A percentile compares a stretch with the other conserved stretches of the same genome.
Evolutionary conservation across 2,797 vertebrate species (phyloP).

Genomic region (Rhodeus uyekii): DNA sequence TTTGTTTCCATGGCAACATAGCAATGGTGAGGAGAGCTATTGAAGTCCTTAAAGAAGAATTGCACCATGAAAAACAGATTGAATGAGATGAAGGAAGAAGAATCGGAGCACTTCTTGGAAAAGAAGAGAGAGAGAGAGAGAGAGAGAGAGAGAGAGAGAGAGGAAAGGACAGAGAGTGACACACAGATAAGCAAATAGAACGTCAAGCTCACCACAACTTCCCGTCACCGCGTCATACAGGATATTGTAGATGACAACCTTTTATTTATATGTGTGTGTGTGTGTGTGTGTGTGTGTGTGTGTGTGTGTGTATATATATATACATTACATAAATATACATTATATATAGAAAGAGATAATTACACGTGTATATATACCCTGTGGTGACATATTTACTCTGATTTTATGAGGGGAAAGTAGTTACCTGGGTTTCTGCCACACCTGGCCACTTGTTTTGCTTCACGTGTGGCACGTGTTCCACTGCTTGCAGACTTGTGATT

Average conservation of each 20-base stretch:
- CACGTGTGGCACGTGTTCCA: slow-evolving; percentile 8
- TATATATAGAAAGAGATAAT: too few species aligned
- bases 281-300: too few species aligned
- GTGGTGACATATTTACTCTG: slow-evolving; percentile 20
- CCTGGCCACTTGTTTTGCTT: neutral
- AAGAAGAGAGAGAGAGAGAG: slow-evolving; percentile 28
- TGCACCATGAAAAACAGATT: slow-evolving; percentile 58
- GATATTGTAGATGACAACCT: slow-evolving; percentile 86
- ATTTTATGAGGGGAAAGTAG: slow-evolving; percentile 16
- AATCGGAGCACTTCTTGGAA: slow-evolving; percentile 31
- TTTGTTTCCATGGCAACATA: slow-evolving; percentile 79
- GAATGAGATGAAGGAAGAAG: slow-evolving; percentile 40
- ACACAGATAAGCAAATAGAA: slow-evolving; percentile 65
- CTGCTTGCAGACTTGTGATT: neutral
- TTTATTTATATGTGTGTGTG: neutral
- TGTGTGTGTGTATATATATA: too few species aligned
- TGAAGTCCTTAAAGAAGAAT: slow-evolving; percentile 64
- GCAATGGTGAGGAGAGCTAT: slow-evolving; percentile 62
- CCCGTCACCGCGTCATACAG: slow-evolving; percentile 75
- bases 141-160: slow-evolving; percentile 26
- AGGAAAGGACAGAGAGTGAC: slow-evolving; percentile 12
- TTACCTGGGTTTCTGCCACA: neutral
- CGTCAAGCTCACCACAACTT: slow-evolving; percentile 60
- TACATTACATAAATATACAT: too few species aligned
- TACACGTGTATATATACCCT: neutral